Evolutionary conservation across 2,888 invertebrate genomes (phyloP), one percentile per base, ranked within the genome.

Genomic region (Andrena flavipes): DNA sequence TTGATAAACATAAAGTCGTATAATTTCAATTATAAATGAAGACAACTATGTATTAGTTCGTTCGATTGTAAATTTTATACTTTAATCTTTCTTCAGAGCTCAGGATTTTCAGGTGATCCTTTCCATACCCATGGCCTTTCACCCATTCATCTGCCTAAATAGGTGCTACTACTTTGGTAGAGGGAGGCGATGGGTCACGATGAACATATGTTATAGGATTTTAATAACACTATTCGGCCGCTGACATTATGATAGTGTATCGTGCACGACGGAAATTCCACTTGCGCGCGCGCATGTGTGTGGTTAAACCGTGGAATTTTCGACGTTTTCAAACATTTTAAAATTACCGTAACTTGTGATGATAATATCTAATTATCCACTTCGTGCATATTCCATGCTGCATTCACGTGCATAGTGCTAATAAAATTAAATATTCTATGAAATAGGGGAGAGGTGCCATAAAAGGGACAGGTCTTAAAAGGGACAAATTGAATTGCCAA

Each of bases 71-170:
- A 20, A 51, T 20, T 51, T n/a, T 51, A 51, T 64, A 16, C n/a
- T n/a, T 16, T 30, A 48, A 62, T 60, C 30, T 7, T 20, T 51
- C 3, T 30, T 49, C 13, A 26, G 51, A 64, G 20, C 7, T 35
- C 13, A 72, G 72, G 63, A 72, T 72, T 72, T 72, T 64, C 54
- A 72, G 35, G 35, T 20, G 1, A 51, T n/a, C n/a, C 10, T 6
- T 64, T 63, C 54, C 26, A 13, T 20, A 7, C n/a, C 4, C 13
- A n/a, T 20, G 20, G 13, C 13, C 4, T 13, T 13, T 1, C 29
- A 2, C 35, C 2, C 13, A 35, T 35, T 35, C 10, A 35, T 3
- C 10, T 35, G 10, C 35, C 35, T 35, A n/a, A n/a, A n/a, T n/a
- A 10, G 35, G 10, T 35, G 35, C 2, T 3, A 35, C 35, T 35